Base-by-base conservation (phyloP, 2,888 invertebrate genomes). In the Homarus gammarus region DNA sequence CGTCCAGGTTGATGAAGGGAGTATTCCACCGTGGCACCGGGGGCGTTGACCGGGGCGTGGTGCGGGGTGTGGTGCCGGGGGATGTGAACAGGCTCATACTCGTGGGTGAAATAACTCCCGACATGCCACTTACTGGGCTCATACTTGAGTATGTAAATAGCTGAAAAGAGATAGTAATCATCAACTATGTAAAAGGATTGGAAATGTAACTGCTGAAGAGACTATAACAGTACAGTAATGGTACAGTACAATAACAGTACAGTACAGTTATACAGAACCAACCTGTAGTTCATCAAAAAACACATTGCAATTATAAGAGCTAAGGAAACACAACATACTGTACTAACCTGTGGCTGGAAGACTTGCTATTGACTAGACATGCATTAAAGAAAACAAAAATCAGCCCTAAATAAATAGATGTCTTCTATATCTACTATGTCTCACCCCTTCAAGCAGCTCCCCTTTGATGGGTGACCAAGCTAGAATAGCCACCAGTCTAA, bases 1-100 rank as follows among this genome's bases (percentile, higher is more conserved):
- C 98, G 94, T 99, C 99, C 93, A 98, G 95, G 84, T 96, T 96
- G 92, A 98, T 96, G 95, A 98, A 98, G 84, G 97, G 96, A 77
- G 95, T 95, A 94, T 96, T 97, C 98, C 98, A 98, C 93, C 98
- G 96, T 91, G 86, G 90, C 68, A 90, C 86, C 33, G 91, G 90
- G 5, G 92, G 88, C 51, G 79, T 87, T 56, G 87, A 84, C 40
- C 96, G 95, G 92, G 96, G 96, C 92, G 96, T 95, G 93, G 87
- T 85, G 49, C 96, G 95, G 92, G 96, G 96, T 92, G 96, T 95
- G 93, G 96, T 96, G 93, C 95, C 94, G 92, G 97, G 96, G 91
- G 97, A 97, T 49, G 95, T 94, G 93, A 97, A 97, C 93, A 97
- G 95, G 94, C 96, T 97, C 93, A 97, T 95, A 93, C 97, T 97